Conservation (phyloP, 2,888 invertebrate species). For the Dynastes maya region DNA sequence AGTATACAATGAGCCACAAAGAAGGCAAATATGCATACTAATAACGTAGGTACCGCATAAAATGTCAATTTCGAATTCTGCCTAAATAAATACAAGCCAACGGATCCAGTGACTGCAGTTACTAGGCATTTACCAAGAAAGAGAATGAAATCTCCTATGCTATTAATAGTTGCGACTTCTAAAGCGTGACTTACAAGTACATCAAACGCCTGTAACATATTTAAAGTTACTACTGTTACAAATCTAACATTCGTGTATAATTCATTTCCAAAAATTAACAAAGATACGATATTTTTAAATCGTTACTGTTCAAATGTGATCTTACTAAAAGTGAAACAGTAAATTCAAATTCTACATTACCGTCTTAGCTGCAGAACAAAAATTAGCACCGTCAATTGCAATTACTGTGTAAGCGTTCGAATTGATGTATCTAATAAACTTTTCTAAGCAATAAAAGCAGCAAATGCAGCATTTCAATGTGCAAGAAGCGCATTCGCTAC, state of each 20-base stretch:
- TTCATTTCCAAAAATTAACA: too few species aligned
- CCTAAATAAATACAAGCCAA: conserved; percentile 85
- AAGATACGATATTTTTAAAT: too few species aligned
- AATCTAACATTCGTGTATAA: too few species aligned
- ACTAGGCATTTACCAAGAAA: conserved; percentile 91
- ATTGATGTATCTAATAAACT: conserved; percentile 92
- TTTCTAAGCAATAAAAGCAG: conserved; percentile 92
- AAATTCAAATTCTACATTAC: conserved; percentile 70
- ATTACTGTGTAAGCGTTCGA: conserved; percentile 97
- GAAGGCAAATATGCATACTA: conserved; percentile 89
- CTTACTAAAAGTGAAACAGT: conserved; percentile 1
- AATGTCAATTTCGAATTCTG: conserved; percentile 83
- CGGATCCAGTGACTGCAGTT: conserved; percentile 85
- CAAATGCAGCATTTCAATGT: conserved; percentile 88
- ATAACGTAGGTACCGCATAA: conserved; percentile 88
- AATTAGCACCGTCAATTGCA: conserved; percentile 91
- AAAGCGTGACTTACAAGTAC: conserved; percentile 87
- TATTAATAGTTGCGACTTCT: conserved; percentile 93
- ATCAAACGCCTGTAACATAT: conserved; percentile 83
- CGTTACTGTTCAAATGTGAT: neutral
- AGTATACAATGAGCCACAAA: conserved; percentile 95
- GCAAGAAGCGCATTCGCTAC: conserved; percentile 83
- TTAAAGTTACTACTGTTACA: neutral
- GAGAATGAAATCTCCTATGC: conserved; percentile 92
- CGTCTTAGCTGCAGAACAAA: conserved; percentile 91